Percentiles rank a stretch among this genome's conserved stretches.
Evolutionary conservation across 1,140 invertebrate genomes (phyloP).

Genomic region (Frieseomelitta varia): DNA sequence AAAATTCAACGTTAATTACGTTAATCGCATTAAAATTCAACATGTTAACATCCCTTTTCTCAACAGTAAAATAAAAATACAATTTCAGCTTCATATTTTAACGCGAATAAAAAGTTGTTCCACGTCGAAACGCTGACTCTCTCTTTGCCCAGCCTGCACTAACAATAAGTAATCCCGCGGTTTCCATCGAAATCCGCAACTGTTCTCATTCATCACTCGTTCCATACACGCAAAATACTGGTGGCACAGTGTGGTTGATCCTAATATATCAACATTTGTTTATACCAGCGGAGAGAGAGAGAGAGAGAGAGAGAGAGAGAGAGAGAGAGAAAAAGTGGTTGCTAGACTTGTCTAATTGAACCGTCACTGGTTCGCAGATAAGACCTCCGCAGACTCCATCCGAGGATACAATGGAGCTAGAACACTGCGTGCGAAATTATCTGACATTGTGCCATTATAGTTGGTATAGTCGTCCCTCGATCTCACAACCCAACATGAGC

Average conservation of each 20-base stretch:
- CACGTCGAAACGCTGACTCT: not conserved
- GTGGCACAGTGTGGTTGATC: not conserved
- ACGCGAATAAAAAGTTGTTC: not conserved
- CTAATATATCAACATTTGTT: constrained; percentile 41
- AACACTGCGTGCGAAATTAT: constrained; percentile 60
- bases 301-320: not conserved
- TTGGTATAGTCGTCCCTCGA: constrained; percentile 32
- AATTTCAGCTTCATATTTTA: not conserved
- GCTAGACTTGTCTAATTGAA: constrained; percentile 50
- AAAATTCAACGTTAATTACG: not conserved
- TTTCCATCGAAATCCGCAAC: not conserved
- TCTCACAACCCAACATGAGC: constrained; percentile 26
- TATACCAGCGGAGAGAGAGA: not conserved
- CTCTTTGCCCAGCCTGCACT: not conserved
- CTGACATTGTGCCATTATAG: constrained; percentile 51
- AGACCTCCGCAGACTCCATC: constrained; percentile 30
- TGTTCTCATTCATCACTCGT: not conserved
- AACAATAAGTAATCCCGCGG: not conserved
- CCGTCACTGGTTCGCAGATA: constrained; percentile 44
- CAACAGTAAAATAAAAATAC: not conserved
- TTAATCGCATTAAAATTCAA: not conserved
- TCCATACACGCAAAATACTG: not conserved
- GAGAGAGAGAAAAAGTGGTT: not conserved
- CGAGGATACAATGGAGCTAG: constrained; percentile 35
- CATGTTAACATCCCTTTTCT: not conserved